Conservation (phyloP, 2,113 vertebrate species). For the Aldabrachelys gigantea region DNA sequence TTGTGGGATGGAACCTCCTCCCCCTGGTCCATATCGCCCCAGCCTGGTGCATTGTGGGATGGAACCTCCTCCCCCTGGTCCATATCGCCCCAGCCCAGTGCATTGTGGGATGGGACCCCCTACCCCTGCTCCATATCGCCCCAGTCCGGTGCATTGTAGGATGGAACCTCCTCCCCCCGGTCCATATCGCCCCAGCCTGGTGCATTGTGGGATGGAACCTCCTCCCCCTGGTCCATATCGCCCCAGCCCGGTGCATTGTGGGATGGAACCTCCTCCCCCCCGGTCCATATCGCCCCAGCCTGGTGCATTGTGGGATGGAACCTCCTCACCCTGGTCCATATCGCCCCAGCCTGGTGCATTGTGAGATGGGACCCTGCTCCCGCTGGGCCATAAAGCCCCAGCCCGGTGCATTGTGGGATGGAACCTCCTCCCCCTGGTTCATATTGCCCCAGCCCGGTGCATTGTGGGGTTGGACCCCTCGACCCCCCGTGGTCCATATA, state of each 20-base stretch:
- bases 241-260: background rate
- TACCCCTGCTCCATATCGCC: background rate
- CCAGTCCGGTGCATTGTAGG: background rate
- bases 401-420: background rate
- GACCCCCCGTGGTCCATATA: background rate
- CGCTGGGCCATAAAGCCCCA: no score
- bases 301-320: rapidly evolving
- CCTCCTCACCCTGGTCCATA: background rate
- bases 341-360: background rate
- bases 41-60: background rate
- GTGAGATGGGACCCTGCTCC: background rate
- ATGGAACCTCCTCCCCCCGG: background rate
- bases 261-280: background rate
- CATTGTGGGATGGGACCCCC: background rate
- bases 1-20: background rate
- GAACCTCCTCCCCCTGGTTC: no score
- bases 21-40: background rate
- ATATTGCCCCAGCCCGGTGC: no score
- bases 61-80: background rate
- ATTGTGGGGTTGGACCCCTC: background rate
- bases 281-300: background rate
- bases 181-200: background rate
- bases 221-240: background rate
- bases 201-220: rapidly evolving
- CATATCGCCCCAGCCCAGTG: background rate